These are phyloP conservation scores for Harpalus rufipes DNA, from an alignment of 2,888 invertebrate species.

Conservation along the genomic window DNA sequence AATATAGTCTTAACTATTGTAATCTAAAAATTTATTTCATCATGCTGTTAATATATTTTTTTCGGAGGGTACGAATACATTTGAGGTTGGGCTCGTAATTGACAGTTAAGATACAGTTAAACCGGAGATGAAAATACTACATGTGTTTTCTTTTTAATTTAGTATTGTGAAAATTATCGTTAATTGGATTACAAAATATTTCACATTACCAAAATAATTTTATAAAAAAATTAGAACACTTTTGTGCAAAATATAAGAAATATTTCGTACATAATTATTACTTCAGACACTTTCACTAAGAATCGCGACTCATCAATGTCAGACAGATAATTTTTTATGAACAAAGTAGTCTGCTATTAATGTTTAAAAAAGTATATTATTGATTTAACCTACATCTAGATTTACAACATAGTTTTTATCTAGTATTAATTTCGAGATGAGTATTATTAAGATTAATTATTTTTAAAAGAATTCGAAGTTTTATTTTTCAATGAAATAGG, in stretches of 20 bases:
- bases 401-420: background rate
- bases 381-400: slow-evolving; percentile 36
- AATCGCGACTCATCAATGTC: slow-evolving; percentile 38
- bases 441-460: background rate
- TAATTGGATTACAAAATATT: too few relatives aligned
- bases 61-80: too few relatives aligned
- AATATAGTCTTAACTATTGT: too few relatives aligned
- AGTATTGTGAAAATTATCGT: too few relatives aligned
- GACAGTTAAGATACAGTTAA: too few relatives aligned
- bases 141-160: too few relatives aligned
- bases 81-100: too few relatives aligned
- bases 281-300: slow-evolving; percentile 4
- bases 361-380: slow-evolving; percentile 24
- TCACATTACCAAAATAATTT: background rate
- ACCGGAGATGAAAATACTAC: too few relatives aligned
- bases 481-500: background rate
- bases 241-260: background rate
- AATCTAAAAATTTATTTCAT: too few relatives aligned
- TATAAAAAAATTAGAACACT: background rate
- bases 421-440: slow-evolving; percentile 6
- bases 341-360: slow-evolving; percentile 24
- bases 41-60: too few relatives aligned
- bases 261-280: slow-evolving; percentile 9
- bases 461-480: background rate
- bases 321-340: slow-evolving; percentile 11